These are phyloP conservation scores for Palythoa caribaeorum DNA, from an alignment of 92 coral and sea anemone genomes.

Conservation along the genomic window DNA sequence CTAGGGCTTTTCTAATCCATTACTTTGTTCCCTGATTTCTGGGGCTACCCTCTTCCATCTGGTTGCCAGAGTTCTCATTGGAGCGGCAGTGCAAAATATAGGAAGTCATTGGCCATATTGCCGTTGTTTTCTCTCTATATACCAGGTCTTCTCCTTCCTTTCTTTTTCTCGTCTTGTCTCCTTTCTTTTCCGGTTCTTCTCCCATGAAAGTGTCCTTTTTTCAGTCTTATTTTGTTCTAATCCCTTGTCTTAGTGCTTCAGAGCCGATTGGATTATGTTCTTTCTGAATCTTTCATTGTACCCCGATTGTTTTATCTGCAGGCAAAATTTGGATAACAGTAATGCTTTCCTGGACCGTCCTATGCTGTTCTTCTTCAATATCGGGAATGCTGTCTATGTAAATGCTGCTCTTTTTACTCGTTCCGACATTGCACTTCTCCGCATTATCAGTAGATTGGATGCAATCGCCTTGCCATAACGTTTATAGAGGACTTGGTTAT, in stretches of 20 bases:
- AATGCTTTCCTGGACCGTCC: too few relatives aligned
- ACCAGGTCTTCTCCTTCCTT: background rate
- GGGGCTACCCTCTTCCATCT: background rate
- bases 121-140: background rate
- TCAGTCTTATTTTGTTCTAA: background rate
- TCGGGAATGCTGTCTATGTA: too few relatives aligned
- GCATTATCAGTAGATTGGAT: too few relatives aligned
- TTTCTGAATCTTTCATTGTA: background rate
- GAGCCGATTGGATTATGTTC: background rate
- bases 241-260: background rate
- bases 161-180: too few relatives aligned
- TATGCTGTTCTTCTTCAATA: too few relatives aligned
- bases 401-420: too few relatives aligned
- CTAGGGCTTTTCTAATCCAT: background rate
- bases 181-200: background rate
- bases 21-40: constrained; percentile 3
- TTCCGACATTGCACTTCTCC: too few relatives aligned
- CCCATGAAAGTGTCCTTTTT: background rate
- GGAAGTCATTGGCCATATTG: background rate
- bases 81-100: background rate
- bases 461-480: too few relatives aligned
- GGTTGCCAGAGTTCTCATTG: background rate
- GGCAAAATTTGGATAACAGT: background rate
- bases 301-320: background rate
- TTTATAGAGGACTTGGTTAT: too few relatives aligned